Evolutionary conservation across 2,113 vertebrate genomes (phyloP).

Genomic region (Pogonocichla stellata): DNA sequence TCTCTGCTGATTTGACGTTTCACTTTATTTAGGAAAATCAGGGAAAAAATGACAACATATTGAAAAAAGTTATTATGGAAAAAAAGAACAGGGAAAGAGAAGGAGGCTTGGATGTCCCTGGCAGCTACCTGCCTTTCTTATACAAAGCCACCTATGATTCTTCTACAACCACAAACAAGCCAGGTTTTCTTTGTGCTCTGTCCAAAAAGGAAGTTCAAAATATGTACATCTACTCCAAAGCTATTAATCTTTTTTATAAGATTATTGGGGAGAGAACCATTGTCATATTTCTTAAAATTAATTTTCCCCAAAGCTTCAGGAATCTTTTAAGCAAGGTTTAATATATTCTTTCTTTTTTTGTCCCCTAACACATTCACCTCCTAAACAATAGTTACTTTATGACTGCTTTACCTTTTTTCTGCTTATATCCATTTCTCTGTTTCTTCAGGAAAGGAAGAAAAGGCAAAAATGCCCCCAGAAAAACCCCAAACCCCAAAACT

Average conservation of each 20-base stretch:
- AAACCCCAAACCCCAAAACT: background rate
- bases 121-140: conserved; percentile 61
- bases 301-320: conserved; percentile 15
- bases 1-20: conserved; percentile 74
- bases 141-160: conserved; percentile 71
- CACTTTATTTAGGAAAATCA: conserved; percentile 49
- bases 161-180: conserved; percentile 68
- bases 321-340: conserved; percentile 3
- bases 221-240: conserved; percentile 72
- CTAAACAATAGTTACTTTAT: background rate
- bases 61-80: conserved; percentile 42
- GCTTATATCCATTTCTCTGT: background rate
- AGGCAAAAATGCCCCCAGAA: background rate
- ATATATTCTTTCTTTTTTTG: background rate
- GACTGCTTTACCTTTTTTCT: background rate
- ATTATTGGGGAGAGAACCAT: conserved; percentile 46
- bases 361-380: background rate
- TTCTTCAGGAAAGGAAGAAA: background rate
- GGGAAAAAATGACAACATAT: background rate
- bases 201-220: conserved; percentile 81
- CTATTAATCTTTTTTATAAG: conserved; percentile 81
- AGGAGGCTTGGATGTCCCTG: conserved; percentile 36
- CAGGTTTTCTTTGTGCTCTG: conserved; percentile 73
- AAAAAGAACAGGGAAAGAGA: background rate
- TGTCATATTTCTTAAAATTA: conserved; percentile 54